Evolutionary conservation across 53 echinoderm and acorn worm genomes (phyloP).

Genomic region (Arbacia lixula): DNA sequence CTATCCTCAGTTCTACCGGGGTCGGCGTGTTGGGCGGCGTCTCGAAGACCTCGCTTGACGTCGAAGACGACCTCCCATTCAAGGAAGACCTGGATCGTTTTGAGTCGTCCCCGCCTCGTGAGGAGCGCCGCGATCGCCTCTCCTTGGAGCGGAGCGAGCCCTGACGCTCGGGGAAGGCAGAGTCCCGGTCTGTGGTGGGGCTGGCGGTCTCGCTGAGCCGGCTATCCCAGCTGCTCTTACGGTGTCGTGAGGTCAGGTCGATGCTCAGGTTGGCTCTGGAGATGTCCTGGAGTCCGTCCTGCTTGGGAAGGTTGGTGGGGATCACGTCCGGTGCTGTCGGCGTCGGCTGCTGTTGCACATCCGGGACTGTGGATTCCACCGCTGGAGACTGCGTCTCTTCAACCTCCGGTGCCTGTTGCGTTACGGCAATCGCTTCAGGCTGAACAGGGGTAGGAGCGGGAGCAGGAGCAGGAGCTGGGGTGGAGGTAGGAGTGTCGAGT

Average conservation of each 20-base stretch:
- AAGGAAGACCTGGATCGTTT: conserved; percentile 29
- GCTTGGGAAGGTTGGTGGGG: conserved; percentile 21
- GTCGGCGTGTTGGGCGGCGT: conserved; percentile 33
- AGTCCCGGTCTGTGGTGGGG: conserved; percentile 8
- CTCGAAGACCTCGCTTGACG: conserved; percentile 46
- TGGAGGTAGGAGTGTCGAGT: too few relatives aligned
- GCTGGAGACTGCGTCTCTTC: not conserved
- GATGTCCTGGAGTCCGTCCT: not conserved
- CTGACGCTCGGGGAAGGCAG: conserved; percentile 40
- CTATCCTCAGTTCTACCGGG: conserved; percentile 42
- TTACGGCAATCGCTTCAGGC: not conserved
- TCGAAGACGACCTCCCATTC: conserved; percentile 46
- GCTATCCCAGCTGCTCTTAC: conserved; percentile 46
- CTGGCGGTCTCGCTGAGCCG: conserved; percentile 11
- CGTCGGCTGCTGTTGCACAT: not conserved
- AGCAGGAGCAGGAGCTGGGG: not conserved
- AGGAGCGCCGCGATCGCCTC: conserved; percentile 62
- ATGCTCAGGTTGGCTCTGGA: conserved; percentile 18
- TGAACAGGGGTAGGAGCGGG: not conserved
- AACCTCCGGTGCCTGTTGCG: too few relatives aligned
- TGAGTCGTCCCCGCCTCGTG: conserved; percentile 41
- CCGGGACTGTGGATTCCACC: not conserved
- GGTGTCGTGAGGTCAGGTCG: conserved; percentile 43
- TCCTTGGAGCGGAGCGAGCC: conserved; percentile 62
- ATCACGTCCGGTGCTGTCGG: conserved; percentile 36